Base-by-base conservation (phyloP, 2,888 invertebrate species). In the Terebella lapidaria region DNA sequence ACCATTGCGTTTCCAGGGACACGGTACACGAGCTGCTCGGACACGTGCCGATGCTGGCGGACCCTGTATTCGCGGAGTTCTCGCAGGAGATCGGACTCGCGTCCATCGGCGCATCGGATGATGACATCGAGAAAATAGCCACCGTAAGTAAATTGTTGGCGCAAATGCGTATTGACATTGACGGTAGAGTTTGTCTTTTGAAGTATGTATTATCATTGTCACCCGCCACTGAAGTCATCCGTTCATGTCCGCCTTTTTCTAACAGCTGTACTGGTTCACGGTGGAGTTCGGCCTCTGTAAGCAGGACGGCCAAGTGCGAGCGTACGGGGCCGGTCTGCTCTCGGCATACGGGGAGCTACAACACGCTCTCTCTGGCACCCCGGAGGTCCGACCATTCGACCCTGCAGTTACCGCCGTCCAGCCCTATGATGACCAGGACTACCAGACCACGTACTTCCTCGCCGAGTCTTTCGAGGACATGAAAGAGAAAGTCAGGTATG, bases 231-330 rank as follows among this genome's bases (percentile, higher is more conserved):
- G n/a, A n/a, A n/a, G n/a, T n/a, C n/a, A n/a, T n/a, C n/a, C n/a
- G n/a, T n/a, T n/a, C n/a, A n/a, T n/a, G 42, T n/a, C n/a, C 42
- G 42, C n/a, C 42, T 35, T 2, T 18, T 53, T 62, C 15, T 51
- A 61, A 2, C 82, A 96, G 96, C 91, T 96, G 72, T 99, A 94
- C 81, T 99, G 97, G 99, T 99, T 99, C 79, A 99, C 97, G 0
- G 94, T 99, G 1, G 99, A 99, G 80, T 99, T 89, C 74, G 99
- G 99, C 1, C 80, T 99, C 27, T 97, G 96, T 75, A 88, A 90
- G 28, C 94, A 99, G 85, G 87, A 91, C 59, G 92, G 91, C 1
- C 86, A 90, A 67, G 72, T 95, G 28, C 92, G 91, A 77, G 97
- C 96, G 0, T 99, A 89, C 74, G 99, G 99, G 0, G 99, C 99